Percentiles rank a stretch among this genome's conserved stretches.
Conservation (phyloP, 2,797 vertebrate genomes). For the Tarsius wallacei region DNA sequence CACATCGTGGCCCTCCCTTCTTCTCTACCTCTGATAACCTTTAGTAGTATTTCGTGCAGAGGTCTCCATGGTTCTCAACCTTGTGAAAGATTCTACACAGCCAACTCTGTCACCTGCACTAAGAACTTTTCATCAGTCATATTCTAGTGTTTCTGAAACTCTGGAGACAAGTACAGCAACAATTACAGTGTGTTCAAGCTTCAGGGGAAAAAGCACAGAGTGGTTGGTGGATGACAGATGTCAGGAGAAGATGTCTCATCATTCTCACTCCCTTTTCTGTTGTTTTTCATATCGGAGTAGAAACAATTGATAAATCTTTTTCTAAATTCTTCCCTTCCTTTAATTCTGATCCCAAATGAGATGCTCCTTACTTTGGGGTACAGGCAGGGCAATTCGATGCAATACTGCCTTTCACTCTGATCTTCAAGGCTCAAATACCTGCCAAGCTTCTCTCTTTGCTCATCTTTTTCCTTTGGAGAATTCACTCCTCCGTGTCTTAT, state of each 20-base stretch:
- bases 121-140: neutral
- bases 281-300: neutral
- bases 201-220: neutral
- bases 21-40: neutral
- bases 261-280: neutral
- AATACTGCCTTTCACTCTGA: neutral
- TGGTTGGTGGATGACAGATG: neutral
- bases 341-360: neutral
- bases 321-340: neutral
- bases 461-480: neutral
- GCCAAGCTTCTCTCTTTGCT: neutral
- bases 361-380: neutral
- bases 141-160: neutral
- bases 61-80: too few relatives aligned
- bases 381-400: neutral
- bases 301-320: neutral
- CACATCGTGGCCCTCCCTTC: neutral
- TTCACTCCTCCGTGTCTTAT: neutral
- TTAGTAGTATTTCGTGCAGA: neutral
- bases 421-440: neutral
- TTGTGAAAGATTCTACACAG: neutral
- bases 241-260: neutral
- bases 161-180: neutral
- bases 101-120: neutral
- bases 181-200: neutral